phyloP scores from a whole-genome alignment of 2,113 vertebrate genomes.

The Anas platyrhynchos region DNA sequence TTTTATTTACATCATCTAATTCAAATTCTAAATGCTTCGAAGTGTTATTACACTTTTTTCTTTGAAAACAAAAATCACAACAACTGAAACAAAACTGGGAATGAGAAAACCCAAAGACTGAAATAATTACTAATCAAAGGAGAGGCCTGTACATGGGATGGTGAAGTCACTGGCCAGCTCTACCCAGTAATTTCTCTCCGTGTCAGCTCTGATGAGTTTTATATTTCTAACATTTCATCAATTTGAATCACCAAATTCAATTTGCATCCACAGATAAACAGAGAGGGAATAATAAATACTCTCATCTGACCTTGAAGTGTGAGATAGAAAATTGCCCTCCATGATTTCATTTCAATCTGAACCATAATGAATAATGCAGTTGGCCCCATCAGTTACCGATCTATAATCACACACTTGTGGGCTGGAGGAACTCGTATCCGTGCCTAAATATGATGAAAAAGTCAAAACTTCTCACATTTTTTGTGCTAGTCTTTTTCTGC shows the following conservation, averaged over 20 bases:
- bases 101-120: conserved; percentile 58
- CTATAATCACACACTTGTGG: conserved; percentile 13
- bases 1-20: conserved; percentile 51
- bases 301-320: conserved; percentile 77
- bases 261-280: conserved; percentile 82
- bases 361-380: conserved; percentile 70
- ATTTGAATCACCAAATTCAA: conserved; percentile 76
- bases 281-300: conserved; percentile 76
- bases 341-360: conserved; percentile 76
- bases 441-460: background rate
- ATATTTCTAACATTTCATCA: conserved; percentile 72
- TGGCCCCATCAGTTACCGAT: conserved; percentile 43
- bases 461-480: background rate
- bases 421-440: background rate
- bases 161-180: conserved; percentile 23
- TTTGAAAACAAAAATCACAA: conserved; percentile 64
- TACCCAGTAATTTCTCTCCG: conserved; percentile 44
- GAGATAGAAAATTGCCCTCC: conserved; percentile 77
- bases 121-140: conserved; percentile 74
- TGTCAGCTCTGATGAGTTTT: conserved; percentile 64
- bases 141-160: background rate
- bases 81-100: conserved; percentile 69
- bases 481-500: background rate
- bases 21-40: conserved; percentile 60
- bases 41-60: conserved; percentile 63